phyloP scores from a whole-genome alignment of 2,888 invertebrate genomes.

The Caprella mutica region DNA sequence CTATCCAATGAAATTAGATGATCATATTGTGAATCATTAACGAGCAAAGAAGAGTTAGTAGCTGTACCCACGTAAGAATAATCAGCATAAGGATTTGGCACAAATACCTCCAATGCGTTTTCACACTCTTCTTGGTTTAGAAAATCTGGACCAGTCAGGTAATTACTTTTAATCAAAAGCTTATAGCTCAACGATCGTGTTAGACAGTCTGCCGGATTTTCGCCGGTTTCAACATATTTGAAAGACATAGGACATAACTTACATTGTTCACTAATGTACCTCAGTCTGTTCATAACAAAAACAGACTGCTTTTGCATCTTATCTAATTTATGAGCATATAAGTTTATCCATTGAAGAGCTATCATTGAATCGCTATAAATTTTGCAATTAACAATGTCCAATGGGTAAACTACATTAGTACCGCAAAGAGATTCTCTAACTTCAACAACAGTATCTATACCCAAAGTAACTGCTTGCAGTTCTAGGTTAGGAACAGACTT shows the following conservation, averaged over 20 bases:
- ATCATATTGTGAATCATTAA: too few relatives aligned
- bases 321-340: not conserved
- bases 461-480: not conserved
- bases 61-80: too few relatives aligned
- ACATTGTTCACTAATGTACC: not conserved
- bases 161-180: not conserved
- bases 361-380: not conserved
- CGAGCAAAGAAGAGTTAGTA: too few relatives aligned
- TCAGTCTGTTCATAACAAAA: not conserved
- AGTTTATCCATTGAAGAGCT: not conserved
- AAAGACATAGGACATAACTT: not conserved
- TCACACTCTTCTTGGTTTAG: too few relatives aligned
- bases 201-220: not conserved
- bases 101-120: too few relatives aligned
- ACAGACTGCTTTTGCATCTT: slow-evolving; percentile 8
- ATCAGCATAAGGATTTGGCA: too few relatives aligned
- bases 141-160: too few relatives aligned
- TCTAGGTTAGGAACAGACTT: not conserved
- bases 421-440: not conserved
- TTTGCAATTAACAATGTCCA: not conserved
- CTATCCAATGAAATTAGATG: too few relatives aligned
- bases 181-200: not conserved
- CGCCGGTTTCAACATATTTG: not conserved
- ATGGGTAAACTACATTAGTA: not conserved
- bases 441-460: not conserved